Percentiles rank a stretch among this genome's conserved stretches.
These are phyloP conservation scores for Crax fasciolata DNA, from an alignment of 2,797 vertebrate genomes.

Conservation along the genomic window DNA sequence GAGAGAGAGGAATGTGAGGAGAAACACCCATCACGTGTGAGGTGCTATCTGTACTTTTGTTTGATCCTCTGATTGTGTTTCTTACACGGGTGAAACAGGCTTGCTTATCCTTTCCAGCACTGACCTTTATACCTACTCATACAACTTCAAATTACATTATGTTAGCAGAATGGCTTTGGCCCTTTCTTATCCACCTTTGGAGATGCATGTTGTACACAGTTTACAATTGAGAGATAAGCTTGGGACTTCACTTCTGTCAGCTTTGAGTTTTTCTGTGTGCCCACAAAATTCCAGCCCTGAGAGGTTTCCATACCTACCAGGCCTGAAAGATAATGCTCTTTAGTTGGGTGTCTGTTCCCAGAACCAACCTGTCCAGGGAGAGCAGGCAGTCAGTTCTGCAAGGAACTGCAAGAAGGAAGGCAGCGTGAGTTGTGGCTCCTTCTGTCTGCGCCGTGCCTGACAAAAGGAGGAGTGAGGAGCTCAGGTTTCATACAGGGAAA, in stretches of 20 bases:
- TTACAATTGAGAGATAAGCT: not conserved
- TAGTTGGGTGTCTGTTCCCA: not conserved
- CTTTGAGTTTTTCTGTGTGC: not conserved
- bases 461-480: not conserved
- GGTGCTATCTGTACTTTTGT: not conserved
- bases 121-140: not conserved
- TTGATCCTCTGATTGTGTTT: not conserved
- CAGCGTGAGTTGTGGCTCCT: not conserved
- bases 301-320: not conserved
- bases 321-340: not conserved
- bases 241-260: not conserved
- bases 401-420: not conserved
- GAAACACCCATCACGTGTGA: not conserved
- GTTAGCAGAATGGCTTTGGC: not conserved
- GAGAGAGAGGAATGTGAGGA: not conserved
- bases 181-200: not conserved
- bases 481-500: not conserved
- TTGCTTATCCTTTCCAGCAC: not conserved
- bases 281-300: not conserved
- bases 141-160: not conserved
- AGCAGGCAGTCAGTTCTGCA: accelerated
- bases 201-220: accelerated
- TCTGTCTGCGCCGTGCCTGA: not conserved
- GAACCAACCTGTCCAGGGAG: not conserved
- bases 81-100: not conserved